Evolutionary conservation across 2,113 vertebrate genomes (phyloP), one percentile per base, ranked within the genome.

Genomic region (Micromys minutus): DNA sequence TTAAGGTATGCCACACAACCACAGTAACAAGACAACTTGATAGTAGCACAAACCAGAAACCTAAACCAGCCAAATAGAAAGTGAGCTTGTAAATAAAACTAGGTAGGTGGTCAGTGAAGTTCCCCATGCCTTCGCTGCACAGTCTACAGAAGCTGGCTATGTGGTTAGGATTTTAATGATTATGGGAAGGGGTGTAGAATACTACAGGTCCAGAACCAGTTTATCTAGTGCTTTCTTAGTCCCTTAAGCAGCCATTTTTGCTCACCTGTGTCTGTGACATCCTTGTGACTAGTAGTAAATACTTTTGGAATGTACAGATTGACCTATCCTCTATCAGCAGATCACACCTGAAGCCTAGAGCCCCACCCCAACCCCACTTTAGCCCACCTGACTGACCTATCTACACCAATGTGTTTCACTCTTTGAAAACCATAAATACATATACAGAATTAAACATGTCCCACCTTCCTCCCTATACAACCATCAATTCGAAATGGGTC

Each of bases 21-120:
- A 3, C 24, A n/a, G 22, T 29, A 71, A 50, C 31, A 45, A 85
- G 45, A 50, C 5, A 50, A 47, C 15, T 21, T 21, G 31, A 45
- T 50, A 36, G 31, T 1, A 39, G 34, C 19, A 65, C 15, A 22
- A 21, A 67, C 21, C 10, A 67, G 65, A 69, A 17, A 7, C 59
- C 39, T 24, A 50, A 17, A 63, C 24, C n/a, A 39, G 29, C 9
- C 21, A 29, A 85, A 36, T 13, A 65, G 59, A 47, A 21, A 34
- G 47, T 16, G 45, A 52, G 34, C 67, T 52, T 63, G 26, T 63
- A 85, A 85, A 65, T 10, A 45, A 63, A 85, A 12, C 39, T 34
- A 47, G 2, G 16, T 1, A 2, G 22, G 5, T 22, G 9, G 1
- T 17, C 16, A 9, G 31, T 16, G 13, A 67, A 67, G 29, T 29